A percentile compares a stretch with the other conserved stretches of the same genome.
Conservation (phyloP, 2,113 vertebrate species). For the Potamarius usumacintae region DNA sequence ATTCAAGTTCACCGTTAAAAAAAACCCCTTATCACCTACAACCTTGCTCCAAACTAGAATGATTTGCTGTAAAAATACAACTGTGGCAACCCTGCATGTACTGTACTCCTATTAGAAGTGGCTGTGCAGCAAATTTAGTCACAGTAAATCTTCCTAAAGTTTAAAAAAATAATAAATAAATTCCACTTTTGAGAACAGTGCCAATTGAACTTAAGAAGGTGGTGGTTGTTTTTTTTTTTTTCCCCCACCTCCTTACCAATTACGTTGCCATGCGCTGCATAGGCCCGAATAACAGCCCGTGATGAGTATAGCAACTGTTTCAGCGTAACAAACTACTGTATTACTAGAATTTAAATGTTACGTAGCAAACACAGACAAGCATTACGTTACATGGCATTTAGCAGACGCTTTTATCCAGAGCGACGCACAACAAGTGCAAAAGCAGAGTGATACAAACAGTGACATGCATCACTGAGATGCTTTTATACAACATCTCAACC, state of each 20-base stretch:
- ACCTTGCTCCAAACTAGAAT: not conserved
- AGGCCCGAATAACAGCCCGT: too few species aligned
- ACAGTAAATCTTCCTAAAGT: not conserved
- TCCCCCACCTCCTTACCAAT: not conserved
- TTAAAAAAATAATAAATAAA: not conserved
- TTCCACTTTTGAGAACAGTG: not conserved
- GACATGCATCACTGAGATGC: not conserved
- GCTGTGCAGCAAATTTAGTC: not conserved
- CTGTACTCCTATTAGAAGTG: not conserved
- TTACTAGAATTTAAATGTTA: not conserved
- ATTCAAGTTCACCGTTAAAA: not conserved
- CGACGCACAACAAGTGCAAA: too few species aligned
- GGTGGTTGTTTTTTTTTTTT: too few species aligned
- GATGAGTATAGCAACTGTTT: not conserved
- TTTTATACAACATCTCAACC: too few species aligned
- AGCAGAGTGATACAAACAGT: not conserved
- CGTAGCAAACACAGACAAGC: not conserved
- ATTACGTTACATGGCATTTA: too few species aligned
- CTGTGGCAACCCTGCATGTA: not conserved
- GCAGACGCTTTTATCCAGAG: too few species aligned
- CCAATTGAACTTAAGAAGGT: not conserved
- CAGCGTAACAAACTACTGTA: not conserved
- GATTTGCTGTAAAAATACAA: not conserved
- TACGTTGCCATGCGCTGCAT: too few species aligned
- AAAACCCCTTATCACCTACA: not conserved